Conservation (phyloP, 2,113 vertebrate genomes). For the Candoia aspera region DNA sequence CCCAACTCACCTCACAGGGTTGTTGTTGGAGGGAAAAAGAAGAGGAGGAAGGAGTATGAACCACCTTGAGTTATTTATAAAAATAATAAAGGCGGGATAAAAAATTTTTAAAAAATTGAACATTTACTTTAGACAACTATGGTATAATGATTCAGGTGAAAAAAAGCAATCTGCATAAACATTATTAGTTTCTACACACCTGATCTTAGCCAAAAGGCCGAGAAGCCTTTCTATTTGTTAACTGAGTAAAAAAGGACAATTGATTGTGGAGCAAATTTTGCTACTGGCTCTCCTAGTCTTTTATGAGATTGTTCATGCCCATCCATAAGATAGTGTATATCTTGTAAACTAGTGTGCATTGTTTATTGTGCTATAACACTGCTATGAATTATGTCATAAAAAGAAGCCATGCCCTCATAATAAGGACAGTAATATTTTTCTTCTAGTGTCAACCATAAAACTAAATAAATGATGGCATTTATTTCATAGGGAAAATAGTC, state of each 20-base stretch:
- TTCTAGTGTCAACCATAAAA: background rate
- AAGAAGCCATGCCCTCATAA: background rate
- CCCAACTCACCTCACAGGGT: too few relatives aligned
- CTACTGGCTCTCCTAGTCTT: background rate
- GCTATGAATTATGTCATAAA: background rate
- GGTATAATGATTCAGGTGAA: background rate
- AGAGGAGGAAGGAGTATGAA: too few relatives aligned
- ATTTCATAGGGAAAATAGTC: background rate
- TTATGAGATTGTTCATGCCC: background rate
- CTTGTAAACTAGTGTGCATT: background rate
- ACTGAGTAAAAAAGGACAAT: background rate
- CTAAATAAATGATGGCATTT: background rate
- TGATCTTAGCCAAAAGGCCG: too few relatives aligned
- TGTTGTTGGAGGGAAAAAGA: too few relatives aligned
- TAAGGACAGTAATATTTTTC: background rate
- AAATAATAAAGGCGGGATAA: too few relatives aligned
- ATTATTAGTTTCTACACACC: background rate
- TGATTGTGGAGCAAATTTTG: background rate
- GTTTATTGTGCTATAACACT: background rate
- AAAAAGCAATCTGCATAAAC: background rate
- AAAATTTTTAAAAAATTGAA: too few relatives aligned
- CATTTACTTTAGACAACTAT: background rate
- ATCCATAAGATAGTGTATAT: background rate
- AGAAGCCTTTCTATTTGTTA: conserved; percentile 27
- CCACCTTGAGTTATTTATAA: too few relatives aligned